Conservation (phyloP, 2,113 vertebrate genomes). For the Sinosuthora webbiana region DNA sequence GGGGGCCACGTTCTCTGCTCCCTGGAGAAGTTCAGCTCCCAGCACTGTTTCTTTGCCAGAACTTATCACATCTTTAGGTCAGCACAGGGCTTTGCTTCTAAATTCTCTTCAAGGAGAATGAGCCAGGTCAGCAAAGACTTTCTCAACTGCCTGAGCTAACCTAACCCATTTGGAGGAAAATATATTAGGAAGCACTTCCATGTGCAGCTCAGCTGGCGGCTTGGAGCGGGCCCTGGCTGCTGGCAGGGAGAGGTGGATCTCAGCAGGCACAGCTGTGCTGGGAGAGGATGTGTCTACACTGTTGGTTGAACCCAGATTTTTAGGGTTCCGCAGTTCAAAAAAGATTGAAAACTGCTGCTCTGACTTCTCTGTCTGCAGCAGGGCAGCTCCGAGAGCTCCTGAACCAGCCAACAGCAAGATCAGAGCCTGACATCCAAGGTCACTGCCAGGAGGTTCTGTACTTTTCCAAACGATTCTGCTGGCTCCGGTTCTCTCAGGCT, state of each 20-base stretch:
- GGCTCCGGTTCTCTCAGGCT: conserved; percentile 20
- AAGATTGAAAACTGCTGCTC: neutral
- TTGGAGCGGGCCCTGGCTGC: neutral
- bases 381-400: neutral
- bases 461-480: conserved; percentile 31
- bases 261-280: conserved; percentile 59
- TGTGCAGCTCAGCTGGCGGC: conserved; percentile 33
- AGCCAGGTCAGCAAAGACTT: conserved; percentile 46
- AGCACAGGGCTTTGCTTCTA: neutral
- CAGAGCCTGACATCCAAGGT: neutral
- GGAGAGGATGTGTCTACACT: neutral
- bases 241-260: conserved; percentile 45
- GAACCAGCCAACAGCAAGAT: neutral
- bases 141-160: neutral
- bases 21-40: neutral
- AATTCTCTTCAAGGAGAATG: conserved; percentile 24
- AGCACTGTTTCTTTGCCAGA: neutral
- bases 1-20: fast-evolving
- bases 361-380: neutral
- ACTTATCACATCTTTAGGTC: neutral
- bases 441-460: neutral
- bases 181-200: neutral
- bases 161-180: neutral
- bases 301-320: neutral
- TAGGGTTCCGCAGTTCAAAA: neutral